Evolutionary conservation across 2,888 invertebrate species (phyloP).

Genomic region (Dasysyrphus albostriatus): DNA sequence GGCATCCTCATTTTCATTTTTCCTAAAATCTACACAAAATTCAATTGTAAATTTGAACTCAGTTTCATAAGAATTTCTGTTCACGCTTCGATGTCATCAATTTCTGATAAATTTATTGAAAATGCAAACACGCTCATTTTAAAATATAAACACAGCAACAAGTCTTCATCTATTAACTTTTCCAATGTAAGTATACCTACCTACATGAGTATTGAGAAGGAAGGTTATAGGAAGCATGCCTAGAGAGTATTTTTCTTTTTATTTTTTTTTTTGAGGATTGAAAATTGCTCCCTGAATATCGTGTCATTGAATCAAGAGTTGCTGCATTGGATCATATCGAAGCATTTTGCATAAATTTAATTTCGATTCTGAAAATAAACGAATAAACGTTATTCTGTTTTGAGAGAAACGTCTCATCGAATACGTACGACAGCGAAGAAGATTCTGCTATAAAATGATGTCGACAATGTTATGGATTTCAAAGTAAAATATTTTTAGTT

Average conservation of each 20-base stretch:
- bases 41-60: not conserved
- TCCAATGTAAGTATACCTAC: slow-evolving; percentile 26
- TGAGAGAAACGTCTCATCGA: not conserved
- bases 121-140: slow-evolving; percentile 30
- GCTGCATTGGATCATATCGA: slow-evolving; percentile 37
- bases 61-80: not conserved
- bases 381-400: slow-evolving; percentile 8
- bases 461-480: slow-evolving; percentile 23
- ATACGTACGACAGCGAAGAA: slow-evolving; percentile 9
- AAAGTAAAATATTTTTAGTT: slow-evolving; percentile 53
- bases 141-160: slow-evolving; percentile 34
- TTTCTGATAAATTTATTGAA: slow-evolving; percentile 35
- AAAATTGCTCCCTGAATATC: slow-evolving; percentile 59
- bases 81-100: slow-evolving; percentile 29
- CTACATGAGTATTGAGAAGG: not conserved
- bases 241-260: not conserved
- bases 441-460: not conserved
- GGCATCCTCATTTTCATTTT: not conserved
- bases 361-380: slow-evolving; percentile 42
- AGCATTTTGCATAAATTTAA: slow-evolving; percentile 61
- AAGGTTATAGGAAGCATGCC: too few relatives aligned
- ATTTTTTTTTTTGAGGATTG: slow-evolving; percentile 41
- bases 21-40: not conserved
- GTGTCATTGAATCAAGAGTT: slow-evolving; percentile 39
- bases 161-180: slow-evolving; percentile 51